Base-by-base conservation (phyloP, 2,888 invertebrate genomes). In the Colletes collaris region DNA sequence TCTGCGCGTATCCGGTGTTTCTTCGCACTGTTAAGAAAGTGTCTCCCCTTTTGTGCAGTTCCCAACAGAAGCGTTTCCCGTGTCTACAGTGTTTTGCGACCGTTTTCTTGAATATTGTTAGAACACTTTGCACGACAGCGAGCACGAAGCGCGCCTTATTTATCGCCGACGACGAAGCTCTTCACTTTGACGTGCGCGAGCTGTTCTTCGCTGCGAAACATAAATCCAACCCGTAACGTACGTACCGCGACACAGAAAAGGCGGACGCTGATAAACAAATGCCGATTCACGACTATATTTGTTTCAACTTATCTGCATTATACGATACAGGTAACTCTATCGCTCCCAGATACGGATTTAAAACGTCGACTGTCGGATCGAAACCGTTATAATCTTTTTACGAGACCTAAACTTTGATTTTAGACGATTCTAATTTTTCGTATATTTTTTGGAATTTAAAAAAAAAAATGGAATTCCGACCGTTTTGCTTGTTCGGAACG, bases 241-340 rank as follows among this genome's bases (percentile, higher is more conserved):
- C 6, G 63, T 3, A 50, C 52, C 46, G 56, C 37, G 75, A 76
- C 76, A 65, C 46, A 65, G 59, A 60, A 76, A 60, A 65, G 76
- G 76, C 76, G 76, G 70, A 11, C 37, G 4, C 13, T 4, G 49
- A 53, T n/a, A n/a, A 50, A 35, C 52, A 58, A 50, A 13, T 50
- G 60, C 37, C 37, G 60, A 67, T 60, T 73, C 62, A 49, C 13
- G 62, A 13, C 49, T 13, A 49, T 63, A 63, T 49, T 46, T 63
- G 62, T 27, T 63, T 63, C 62, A 49, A 63, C 49, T 27, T 49
- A 50, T 49, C 19, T 27, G 27, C 27, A 27, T 27, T 27, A 27
- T 2, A 2, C 27, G 27, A 27, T 27, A 27, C 27, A 27, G 27
- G 27, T 27, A 27, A 27, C 27, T 27, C 1, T 27, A 27, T 27